Conservation (phyloP, 2,797 vertebrate genomes). For the Melanotaenia maccullochi region DNA sequence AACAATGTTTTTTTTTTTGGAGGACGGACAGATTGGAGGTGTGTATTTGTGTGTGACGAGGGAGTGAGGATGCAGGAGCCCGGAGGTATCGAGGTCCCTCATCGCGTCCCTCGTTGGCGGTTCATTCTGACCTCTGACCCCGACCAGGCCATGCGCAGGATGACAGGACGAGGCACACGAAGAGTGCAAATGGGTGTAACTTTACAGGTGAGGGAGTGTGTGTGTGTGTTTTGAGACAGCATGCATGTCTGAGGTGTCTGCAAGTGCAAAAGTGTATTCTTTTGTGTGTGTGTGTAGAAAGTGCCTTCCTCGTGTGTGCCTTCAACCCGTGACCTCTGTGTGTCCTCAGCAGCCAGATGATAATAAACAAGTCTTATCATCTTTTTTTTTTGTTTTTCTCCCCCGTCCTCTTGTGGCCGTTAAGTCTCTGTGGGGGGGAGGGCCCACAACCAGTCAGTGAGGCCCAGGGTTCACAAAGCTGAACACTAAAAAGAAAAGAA, state of each 20-base stretch:
- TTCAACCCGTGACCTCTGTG: conserved; percentile 30
- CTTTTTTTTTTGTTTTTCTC: conserved; percentile 19
- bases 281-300: conserved; percentile 48
- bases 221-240: conserved; percentile 43
- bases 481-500: conserved; percentile 29
- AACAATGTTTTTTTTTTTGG: conserved; percentile 57
- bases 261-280: conserved; percentile 53
- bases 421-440: conserved; percentile 35
- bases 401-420: conserved; percentile 10
- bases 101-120: conserved; percentile 68
- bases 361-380: conserved; percentile 5
- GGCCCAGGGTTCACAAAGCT: conserved; percentile 44
- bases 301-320: conserved; percentile 56
- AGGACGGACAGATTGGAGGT: conserved; percentile 54
- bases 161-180: conserved; percentile 52
- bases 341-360: conserved; percentile 60
- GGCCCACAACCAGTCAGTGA: conserved; percentile 27
- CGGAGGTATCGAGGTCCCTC: conserved; percentile 72
- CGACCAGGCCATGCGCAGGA: conserved; percentile 35
- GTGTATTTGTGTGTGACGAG: conserved; percentile 14
- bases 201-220: conserved; percentile 33
- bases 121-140: conserved; percentile 81
- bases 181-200: conserved; percentile 46
- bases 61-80: conserved; percentile 16
- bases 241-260: conserved; percentile 61